phyloP scores from a whole-genome alignment of 1,140 invertebrate genomes.

The Chironomus striatipennis region DNA sequence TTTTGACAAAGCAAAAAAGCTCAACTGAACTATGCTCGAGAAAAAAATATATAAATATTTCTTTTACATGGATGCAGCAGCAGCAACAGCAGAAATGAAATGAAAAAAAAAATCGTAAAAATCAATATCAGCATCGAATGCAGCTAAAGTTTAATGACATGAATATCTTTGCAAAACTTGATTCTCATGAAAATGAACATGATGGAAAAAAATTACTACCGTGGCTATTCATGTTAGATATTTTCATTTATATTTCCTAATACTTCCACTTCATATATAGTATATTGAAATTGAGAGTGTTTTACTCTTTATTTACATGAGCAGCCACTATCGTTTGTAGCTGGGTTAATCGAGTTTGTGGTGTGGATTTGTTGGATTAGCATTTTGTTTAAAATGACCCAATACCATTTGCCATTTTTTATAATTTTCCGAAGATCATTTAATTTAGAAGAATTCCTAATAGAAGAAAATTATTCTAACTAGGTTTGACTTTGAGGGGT shows the following conservation, averaged over 20 bases:
- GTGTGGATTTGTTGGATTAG: too few relatives aligned
- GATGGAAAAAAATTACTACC: background rate
- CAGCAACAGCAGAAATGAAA: background rate
- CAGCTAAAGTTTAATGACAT: conserved; percentile 8
- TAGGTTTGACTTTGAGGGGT: too few relatives aligned
- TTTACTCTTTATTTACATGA: background rate
- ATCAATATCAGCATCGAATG: background rate
- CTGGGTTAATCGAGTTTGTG: too few relatives aligned
- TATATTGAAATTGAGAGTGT: conserved; percentile 9
- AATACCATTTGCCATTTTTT: too few relatives aligned
- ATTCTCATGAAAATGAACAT: background rate
- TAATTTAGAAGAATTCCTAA: too few relatives aligned
- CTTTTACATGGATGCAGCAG: background rate
- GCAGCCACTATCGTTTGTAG: background rate
- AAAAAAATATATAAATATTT: background rate
- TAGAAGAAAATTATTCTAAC: too few relatives aligned
- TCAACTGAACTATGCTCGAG: background rate
- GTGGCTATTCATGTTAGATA: background rate
- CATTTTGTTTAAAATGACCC: too few relatives aligned
- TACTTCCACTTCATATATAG: background rate
- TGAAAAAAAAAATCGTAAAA: background rate
- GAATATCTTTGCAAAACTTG: background rate
- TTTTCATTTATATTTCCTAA: background rate
- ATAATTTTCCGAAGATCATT: too few relatives aligned
- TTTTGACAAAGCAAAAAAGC: background rate